Evolutionary conservation across 1,140 invertebrate species (phyloP).

Genomic region (Geopemphigus sp.): DNA sequence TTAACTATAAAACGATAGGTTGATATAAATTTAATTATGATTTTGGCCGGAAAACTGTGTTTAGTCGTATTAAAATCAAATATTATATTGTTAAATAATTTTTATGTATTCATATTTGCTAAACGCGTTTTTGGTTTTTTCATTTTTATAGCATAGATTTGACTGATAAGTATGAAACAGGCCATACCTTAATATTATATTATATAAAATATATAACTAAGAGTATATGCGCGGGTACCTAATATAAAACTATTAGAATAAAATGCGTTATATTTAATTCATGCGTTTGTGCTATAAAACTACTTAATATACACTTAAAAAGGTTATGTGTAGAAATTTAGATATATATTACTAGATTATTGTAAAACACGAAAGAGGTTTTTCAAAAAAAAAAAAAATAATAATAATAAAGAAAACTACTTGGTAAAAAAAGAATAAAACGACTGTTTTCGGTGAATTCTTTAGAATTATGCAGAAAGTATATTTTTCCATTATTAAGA

Average conservation of each 20-base stretch:
- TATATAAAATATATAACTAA: too few species aligned
- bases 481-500: constrained; percentile 21
- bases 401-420: too few species aligned
- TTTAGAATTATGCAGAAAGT: constrained; percentile 8
- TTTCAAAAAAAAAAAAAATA: not conserved
- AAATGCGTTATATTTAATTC: constrained; percentile 18
- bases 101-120: not conserved
- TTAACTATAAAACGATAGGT: too few species aligned
- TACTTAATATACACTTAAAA: constrained; percentile 31
- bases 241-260: not conserved
- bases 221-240: not conserved
- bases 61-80: not conserved
- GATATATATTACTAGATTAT: constrained; percentile 23
- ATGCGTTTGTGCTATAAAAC: constrained; percentile 12
- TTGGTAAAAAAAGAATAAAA: constrained; percentile 23
- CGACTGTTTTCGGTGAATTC: constrained; percentile 3
- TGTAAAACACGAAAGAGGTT: constrained; percentile 33
- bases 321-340: constrained; percentile 12
- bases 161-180: not conserved
- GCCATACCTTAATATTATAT: not conserved
- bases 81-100: not conserved
- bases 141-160: not conserved
- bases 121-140: not conserved
- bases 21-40: too few species aligned
- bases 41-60: not conserved